These are phyloP conservation scores for Bubo bubo DNA, from an alignment of 2,113 vertebrate genomes.

Conservation along the genomic window DNA sequence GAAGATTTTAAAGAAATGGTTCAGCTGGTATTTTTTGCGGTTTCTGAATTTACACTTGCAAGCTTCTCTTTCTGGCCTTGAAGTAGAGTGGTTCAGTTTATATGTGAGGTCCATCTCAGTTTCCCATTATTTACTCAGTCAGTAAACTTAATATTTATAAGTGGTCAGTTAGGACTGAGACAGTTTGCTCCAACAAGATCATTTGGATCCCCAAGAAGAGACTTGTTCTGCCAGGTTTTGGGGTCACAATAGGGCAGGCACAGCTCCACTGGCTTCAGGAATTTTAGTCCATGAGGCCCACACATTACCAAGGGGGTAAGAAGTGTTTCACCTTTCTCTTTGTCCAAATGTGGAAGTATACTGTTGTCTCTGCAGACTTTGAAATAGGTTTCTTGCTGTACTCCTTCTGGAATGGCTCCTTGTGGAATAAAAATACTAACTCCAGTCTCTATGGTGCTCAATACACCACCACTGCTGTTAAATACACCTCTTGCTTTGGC, in stretches of 20 bases:
- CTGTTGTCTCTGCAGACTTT: conserved; percentile 89
- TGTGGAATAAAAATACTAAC: conserved; percentile 88
- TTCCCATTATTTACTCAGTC: conserved; percentile 81
- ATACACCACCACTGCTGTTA: conserved; percentile 83
- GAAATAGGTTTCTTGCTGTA: conserved; percentile 90
- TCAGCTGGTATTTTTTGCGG: not conserved
- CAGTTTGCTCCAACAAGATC: conserved; percentile 89
- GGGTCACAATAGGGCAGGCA: conserved; percentile 87
- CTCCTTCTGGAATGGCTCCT: conserved; percentile 84
- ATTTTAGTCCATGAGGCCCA: conserved; percentile 86
- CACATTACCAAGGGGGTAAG: conserved; percentile 89
- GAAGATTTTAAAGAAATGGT: not conserved
- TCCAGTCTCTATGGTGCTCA: conserved; percentile 86
- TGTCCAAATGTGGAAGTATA: conserved; percentile 87
- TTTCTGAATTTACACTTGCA: not conserved
- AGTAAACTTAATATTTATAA: conserved; percentile 83
- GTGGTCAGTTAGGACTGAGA: conserved; percentile 88
- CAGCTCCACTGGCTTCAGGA: conserved; percentile 88
- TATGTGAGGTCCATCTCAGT: conserved; percentile 32
- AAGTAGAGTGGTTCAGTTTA: conserved; percentile 57
- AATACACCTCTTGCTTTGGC: conserved; percentile 87
- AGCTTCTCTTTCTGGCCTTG: not conserved
- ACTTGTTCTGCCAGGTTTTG: conserved; percentile 91
- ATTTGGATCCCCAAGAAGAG: conserved; percentile 86
- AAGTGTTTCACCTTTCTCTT: conserved; percentile 90